Evolutionary conservation across 2,113 vertebrate genomes (phyloP).

Genomic region (Actenoides hombroni): DNA sequence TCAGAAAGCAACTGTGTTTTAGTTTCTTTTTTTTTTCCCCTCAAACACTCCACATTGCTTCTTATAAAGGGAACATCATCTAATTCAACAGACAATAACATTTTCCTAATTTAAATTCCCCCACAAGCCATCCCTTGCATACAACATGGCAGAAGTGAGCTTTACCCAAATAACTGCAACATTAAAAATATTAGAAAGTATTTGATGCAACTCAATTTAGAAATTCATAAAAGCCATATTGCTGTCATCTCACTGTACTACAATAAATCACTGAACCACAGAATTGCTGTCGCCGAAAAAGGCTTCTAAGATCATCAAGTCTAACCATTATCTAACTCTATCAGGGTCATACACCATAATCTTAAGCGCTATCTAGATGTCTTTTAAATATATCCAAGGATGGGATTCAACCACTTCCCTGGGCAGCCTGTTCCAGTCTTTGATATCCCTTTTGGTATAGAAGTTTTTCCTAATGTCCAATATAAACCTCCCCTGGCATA

Average conservation of each 20-base stretch:
- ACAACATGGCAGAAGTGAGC: not conserved
- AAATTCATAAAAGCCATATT: not conserved
- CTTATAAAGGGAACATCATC: not conserved
- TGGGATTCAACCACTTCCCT: too few species aligned
- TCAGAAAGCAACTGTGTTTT: not conserved
- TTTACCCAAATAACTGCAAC: not conserved
- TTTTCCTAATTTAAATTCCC: not conserved
- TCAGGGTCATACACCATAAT: too few species aligned
- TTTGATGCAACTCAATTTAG: not conserved
- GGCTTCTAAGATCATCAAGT: too few species aligned
- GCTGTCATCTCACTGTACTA: too few species aligned
- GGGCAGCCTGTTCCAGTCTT: too few species aligned
- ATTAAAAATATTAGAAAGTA: not conserved
- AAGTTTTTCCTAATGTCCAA: too few species aligned
- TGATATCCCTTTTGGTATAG: too few species aligned
- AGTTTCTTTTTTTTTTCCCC: not conserved
- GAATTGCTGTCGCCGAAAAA: too few species aligned
- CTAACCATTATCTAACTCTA: too few species aligned
- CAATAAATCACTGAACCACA: not conserved
- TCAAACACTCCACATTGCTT: accelerated
- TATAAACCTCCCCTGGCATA: too few species aligned
- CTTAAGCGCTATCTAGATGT: too few species aligned
- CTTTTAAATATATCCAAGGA: too few species aligned
- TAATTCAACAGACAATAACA: not conserved
- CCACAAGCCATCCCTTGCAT: not conserved